Percentiles rank a stretch among this genome's conserved stretches.
Evolutionary conservation across 2,888 invertebrate genomes (phyloP).

Genomic region (Caenorhabditis sp.): DNA sequence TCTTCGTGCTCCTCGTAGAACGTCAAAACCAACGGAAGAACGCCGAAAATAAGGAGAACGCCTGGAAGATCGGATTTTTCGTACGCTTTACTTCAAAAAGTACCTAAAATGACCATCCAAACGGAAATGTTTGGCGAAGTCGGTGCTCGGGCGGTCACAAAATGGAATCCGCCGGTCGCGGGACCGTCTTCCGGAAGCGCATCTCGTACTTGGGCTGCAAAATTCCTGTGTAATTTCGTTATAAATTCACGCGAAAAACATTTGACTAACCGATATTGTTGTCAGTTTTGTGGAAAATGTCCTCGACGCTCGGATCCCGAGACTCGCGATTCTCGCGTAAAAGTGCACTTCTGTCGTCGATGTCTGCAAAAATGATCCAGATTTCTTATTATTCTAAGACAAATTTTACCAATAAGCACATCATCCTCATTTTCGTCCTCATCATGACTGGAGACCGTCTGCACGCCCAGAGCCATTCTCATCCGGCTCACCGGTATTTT

Average conservation of each 20-base stretch:
- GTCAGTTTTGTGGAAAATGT: slow-evolving; percentile 75
- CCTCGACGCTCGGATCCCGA: slow-evolving; percentile 69
- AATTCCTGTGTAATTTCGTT: too few species aligned
- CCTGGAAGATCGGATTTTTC: slow-evolving; percentile 35
- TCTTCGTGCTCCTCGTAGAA: slow-evolving; percentile 72
- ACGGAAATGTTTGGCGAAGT: slow-evolving; percentile 56
- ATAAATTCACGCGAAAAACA: too few species aligned
- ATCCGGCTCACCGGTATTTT: slow-evolving; percentile 75
- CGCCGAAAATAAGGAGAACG: slow-evolving; percentile 75
- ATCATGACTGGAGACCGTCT: slow-evolving; percentile 51
- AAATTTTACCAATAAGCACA: slow-evolving; percentile 32
- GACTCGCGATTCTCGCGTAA: slow-evolving; percentile 26
- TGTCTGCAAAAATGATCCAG: slow-evolving; percentile 8
- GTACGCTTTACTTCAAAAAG: neutral
- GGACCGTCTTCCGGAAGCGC: slow-evolving; percentile 63
- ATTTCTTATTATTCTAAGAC: neutral
- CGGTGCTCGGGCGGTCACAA: slow-evolving; percentile 76
- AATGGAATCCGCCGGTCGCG: slow-evolving; percentile 70
- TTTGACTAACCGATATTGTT: slow-evolving; percentile 66
- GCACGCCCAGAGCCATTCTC: slow-evolving; percentile 65
- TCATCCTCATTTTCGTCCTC: slow-evolving; percentile 48
- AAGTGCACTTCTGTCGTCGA: slow-evolving; percentile 57
- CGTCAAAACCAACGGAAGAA: slow-evolving; percentile 73
- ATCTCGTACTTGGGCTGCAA: slow-evolving; percentile 60
- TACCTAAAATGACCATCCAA: slow-evolving; percentile 52